Evolutionary conservation across 2,113 vertebrate species (phyloP).

Genomic region (Cryptomyrus ogoouensis): DNA sequence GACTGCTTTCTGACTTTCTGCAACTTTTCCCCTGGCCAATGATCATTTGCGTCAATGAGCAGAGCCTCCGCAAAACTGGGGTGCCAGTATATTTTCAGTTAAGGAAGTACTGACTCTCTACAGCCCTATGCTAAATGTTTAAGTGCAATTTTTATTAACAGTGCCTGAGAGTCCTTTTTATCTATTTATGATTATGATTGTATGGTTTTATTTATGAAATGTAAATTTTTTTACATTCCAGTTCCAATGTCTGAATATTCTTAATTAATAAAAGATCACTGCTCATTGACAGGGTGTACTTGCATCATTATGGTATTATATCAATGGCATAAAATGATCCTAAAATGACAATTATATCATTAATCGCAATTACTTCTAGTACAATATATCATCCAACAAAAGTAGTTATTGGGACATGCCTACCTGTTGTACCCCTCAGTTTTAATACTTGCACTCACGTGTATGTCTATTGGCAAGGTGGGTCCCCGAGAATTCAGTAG

Average conservation of each 20-base stretch:
- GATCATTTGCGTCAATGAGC: background rate
- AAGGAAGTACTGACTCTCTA: background rate
- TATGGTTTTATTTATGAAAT: background rate
- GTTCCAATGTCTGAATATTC: background rate
- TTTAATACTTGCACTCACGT: background rate
- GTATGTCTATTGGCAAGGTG: background rate
- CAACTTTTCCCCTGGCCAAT: background rate
- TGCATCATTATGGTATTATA: background rate
- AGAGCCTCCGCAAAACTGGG: background rate
- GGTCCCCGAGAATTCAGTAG: background rate
- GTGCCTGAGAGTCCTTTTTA: background rate
- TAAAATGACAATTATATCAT: background rate
- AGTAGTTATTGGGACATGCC: background rate
- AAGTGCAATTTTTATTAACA: background rate
- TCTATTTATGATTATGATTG: background rate
- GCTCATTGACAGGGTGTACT: background rate
- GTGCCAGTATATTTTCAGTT: background rate
- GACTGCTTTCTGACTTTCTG: background rate
- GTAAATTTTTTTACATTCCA: background rate
- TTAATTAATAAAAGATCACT: background rate
- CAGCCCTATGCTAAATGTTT: background rate
- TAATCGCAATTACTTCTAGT: background rate
- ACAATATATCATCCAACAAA: background rate
- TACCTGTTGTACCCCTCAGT: background rate
- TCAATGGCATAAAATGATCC: background rate